phyloP scores from a whole-genome alignment of 2,113 vertebrate species.

The Poeciliopsis occidentalis region DNA sequence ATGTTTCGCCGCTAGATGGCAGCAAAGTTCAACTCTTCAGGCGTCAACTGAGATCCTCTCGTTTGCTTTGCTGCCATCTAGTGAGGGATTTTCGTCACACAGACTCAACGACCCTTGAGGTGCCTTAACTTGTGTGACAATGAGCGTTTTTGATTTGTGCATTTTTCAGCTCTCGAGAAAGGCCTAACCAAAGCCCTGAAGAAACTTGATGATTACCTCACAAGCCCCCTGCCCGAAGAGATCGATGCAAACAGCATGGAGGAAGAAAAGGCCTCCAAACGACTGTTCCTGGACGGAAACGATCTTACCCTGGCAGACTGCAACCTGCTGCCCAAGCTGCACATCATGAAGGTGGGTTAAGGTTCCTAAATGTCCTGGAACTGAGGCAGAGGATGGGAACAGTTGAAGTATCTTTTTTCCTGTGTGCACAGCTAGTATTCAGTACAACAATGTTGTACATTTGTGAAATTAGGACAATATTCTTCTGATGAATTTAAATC shows the following conservation, averaged over 20 bases:
- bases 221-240: constrained; percentile 89
- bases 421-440: no score
- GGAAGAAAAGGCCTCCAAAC: constrained; percentile 86
- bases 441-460: no score
- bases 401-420: background rate
- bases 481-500: background rate
- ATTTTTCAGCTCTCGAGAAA: constrained; percentile 85
- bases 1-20: constrained; percentile 58
- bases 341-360: constrained; percentile 92
- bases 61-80: constrained; percentile 60
- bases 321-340: constrained; percentile 97
- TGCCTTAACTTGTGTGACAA: background rate
- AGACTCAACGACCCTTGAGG: background rate
- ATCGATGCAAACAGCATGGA: constrained; percentile 86
- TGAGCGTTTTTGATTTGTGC: constrained; percentile 7
- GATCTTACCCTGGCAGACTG: constrained; percentile 96
- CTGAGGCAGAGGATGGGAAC: background rate
- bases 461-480: background rate
- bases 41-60: background rate
- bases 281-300: constrained; percentile 92
- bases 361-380: background rate
- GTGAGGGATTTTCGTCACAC: constrained; percentile 6
- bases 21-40: constrained; percentile 56
- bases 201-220: constrained; percentile 93
- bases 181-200: constrained; percentile 87